Base-by-base conservation (phyloP, 2,888 invertebrate genomes). In the Meteorus cinctellus region DNA sequence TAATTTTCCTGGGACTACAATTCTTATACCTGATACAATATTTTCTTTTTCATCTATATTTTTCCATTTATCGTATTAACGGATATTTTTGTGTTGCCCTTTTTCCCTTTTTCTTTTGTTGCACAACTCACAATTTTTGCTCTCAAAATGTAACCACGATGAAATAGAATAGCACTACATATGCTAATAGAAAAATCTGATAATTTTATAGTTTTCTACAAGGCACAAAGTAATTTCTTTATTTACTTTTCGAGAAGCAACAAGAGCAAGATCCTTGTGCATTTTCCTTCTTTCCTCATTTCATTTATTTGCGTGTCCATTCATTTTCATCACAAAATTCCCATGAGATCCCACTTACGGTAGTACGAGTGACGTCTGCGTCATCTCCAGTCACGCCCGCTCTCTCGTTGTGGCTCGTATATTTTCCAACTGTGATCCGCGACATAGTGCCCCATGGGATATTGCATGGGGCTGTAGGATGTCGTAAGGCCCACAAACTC, bases 281-380 rank as follows among this genome's bases (percentile, higher is more conserved):
- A 66, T 71, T 67, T 59, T 70, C 78, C 72, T 73, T 76, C n/a
- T 78, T 36, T 55, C 19, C 41, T 63, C 45, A 45, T 69, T 78
- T 77, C 77, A 78, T 81, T 83, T 82, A 81, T 84, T 85, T 85
- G 85, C 83, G 55, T 83, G 83, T 84, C 87, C 87, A 88, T 89
- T 88, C 87, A 86, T 89, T 89, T 89, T 89, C 88, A 89, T 89
- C 88, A 89, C 79, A 77, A 76, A 65, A 79, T 24, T 80, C 80
- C 76, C 79, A 70, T 36, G 81, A 77, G 81, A 78, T 68, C 6
- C 41, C 60, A 48, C 65, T 77, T 74, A 41, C 77, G 55, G 72
- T 74, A 60, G 67, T 74, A 24, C 62, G 24, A 65, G 24, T 19
- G 27, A 62, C 48, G 67, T 70, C 65, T 10, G 70, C 59, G 72